These are phyloP conservation scores for Phaethon lepturus DNA, from an alignment of 2,113 vertebrate genomes.

Conservation along the genomic window DNA sequence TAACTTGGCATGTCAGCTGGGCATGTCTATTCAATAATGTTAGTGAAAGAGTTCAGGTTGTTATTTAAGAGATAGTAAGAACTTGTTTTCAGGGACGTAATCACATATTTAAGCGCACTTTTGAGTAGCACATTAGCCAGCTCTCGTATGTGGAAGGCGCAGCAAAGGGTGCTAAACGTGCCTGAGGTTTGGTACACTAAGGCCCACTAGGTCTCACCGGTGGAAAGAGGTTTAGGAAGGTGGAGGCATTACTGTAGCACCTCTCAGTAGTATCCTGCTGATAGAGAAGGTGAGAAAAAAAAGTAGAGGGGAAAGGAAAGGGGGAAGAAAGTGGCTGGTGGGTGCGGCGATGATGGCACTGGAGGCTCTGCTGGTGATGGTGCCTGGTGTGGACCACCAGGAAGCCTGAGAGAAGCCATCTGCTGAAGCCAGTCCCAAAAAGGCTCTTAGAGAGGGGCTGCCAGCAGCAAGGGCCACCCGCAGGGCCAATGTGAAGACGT, in stretches of 20 bases:
- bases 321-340: background rate
- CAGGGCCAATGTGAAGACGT: accelerated
- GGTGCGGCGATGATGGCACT: accelerated
- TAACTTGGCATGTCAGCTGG: background rate
- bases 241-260: background rate
- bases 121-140: background rate
- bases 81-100: background rate
- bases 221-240: background rate
- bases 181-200: background rate
- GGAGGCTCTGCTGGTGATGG: background rate
- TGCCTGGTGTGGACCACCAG: background rate
- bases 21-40: background rate
- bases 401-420: background rate
- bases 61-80: background rate
- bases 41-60: background rate
- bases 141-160: background rate
- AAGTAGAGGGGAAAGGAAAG: background rate
- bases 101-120: background rate
- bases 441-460: background rate
- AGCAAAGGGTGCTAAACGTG: background rate
- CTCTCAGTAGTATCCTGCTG: background rate
- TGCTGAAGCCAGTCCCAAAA: background rate
- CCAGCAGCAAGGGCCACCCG: background rate
- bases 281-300: background rate
- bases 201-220: background rate